phyloP scores from a whole-genome alignment of 2,113 vertebrate genomes.

The Anas platyrhynchos region DNA sequence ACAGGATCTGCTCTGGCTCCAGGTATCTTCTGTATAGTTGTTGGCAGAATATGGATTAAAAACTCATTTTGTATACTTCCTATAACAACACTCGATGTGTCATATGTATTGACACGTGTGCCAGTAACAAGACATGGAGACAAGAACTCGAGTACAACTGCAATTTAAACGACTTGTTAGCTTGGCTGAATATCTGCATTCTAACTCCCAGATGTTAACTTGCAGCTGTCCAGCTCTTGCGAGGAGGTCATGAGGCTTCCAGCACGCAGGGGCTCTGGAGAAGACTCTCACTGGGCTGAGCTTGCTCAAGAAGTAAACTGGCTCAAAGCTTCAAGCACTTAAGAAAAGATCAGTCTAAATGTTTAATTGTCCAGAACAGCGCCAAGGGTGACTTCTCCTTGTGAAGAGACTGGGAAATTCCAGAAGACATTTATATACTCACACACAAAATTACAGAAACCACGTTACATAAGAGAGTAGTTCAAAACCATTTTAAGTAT shows the following conservation, averaged over 20 bases:
- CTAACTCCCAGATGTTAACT: background rate
- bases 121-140: fast-evolving
- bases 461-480: background rate
- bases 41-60: background rate
- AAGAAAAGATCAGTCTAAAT: background rate
- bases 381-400: fast-evolving
- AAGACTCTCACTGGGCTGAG: background rate
- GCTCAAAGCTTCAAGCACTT: background rate
- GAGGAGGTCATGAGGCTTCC: background rate
- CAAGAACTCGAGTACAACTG: background rate
- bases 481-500: background rate
- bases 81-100: fast-evolving
- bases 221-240: background rate
- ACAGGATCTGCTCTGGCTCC: background rate
- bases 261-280: background rate
- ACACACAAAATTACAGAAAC: background rate
- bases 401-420: background rate
- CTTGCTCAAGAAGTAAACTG: background rate
- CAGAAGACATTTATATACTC: background rate
- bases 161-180: background rate
- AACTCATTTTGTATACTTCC: background rate
- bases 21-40: background rate
- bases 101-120: background rate
- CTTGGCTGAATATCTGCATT: background rate
- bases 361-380: background rate